Evolutionary conservation across 2,113 vertebrate species (phyloP), one percentile per base, ranked within the genome.

Genomic region (Lasiurus cinereus): DNA sequence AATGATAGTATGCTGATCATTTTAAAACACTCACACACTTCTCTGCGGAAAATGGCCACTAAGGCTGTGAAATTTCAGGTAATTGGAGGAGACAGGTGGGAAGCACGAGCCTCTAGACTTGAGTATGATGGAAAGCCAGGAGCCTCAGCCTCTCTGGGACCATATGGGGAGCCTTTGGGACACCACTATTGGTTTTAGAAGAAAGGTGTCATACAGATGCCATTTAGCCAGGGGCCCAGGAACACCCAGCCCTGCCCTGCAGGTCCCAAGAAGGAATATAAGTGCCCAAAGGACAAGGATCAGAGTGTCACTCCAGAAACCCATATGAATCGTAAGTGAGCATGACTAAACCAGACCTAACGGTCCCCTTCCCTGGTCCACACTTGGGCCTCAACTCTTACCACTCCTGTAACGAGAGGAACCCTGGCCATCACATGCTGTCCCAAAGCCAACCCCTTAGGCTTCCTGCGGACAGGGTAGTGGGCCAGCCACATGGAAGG

Each of bases 371-470:
- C 16, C 67, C 70, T 29, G 21, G n/a, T 31, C 76, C 18, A 52
- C 29, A 69, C 12, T 14, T 1, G 3, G 59, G 29, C 50, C 48
- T 74, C 48, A 62, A 8, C 1, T 9, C 27, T 48, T 22, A 52
- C 56, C 39, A 33, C n/a, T 10, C 15, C 33, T 52, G 0, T 12
- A 66, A 14, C 33, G 4, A 78, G 64, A 78, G 33, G 33, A 85
- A 52, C 27, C n/a, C 52, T 1, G 1, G 19, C 43, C 0, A 0
- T 52, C 52, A 29, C 59, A 36, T 0, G 2, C 73, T 31, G 27
- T 69, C 36, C 43, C 8, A 1, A 83, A n/a, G 48, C 82, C 82
- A 16, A 1, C 21, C 39, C 5, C 16, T 14, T 2, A 2, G 83
- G 39, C 33, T 52, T 83, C 43, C 76, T 15, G 43, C 27, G 15